Conservation (phyloP, 2,113 vertebrate species). For the Pangasianodon hypophthalmus region DNA sequence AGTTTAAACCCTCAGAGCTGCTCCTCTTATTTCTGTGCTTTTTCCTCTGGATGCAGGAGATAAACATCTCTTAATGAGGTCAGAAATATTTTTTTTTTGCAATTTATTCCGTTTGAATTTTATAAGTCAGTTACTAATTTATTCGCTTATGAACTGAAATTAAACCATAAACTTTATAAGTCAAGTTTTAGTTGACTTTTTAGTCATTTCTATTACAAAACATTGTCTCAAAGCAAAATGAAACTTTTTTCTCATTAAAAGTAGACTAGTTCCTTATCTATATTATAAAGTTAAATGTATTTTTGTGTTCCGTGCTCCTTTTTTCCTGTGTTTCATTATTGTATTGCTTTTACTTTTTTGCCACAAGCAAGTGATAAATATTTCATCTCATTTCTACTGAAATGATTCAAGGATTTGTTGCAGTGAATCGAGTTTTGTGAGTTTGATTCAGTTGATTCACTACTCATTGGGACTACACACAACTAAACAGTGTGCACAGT, state of each 20-base stretch:
- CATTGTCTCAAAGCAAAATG: background rate
- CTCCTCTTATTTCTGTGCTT: background rate
- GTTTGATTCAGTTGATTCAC: background rate
- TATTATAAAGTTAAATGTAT: background rate
- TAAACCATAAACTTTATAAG: background rate
- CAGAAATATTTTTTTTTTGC: background rate
- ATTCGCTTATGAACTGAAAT: background rate
- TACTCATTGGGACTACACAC: background rate
- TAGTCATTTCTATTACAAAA: background rate
- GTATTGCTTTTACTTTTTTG: background rate
- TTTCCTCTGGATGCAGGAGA: background rate
- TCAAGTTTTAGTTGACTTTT: background rate
- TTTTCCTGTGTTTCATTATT: background rate
- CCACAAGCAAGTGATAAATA: background rate
- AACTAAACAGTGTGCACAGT: background rate
- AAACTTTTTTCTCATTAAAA: background rate
- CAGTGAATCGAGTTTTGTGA: background rate
- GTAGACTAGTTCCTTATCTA: background rate
- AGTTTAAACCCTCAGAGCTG: background rate
- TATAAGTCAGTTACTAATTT: background rate
- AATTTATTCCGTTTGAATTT: background rate
- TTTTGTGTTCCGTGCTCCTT: background rate
- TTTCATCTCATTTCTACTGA: background rate
- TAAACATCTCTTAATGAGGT: background rate
- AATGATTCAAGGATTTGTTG: background rate